A percentile compares a stretch with the other conserved stretches of the same genome.
These are phyloP conservation scores for Drosophila varians DNA, from an alignment of 1,140 invertebrate species.

Conservation along the genomic window DNA sequence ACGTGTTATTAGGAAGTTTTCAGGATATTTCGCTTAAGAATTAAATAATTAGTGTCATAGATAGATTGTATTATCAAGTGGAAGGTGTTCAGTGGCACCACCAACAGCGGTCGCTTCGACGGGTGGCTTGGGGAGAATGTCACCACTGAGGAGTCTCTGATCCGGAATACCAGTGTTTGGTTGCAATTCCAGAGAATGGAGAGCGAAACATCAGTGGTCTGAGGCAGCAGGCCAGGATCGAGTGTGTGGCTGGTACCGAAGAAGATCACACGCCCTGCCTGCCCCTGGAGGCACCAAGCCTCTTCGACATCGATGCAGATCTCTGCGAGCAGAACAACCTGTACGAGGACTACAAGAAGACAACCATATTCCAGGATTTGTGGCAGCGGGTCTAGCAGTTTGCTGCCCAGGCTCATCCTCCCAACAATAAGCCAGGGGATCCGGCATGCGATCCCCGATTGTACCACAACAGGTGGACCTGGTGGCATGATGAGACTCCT, in stretches of 20 bases:
- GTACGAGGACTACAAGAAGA: slow-evolving; percentile 78
- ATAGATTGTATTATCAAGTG: too few relatives aligned
- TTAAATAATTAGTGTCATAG: too few relatives aligned
- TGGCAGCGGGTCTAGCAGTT: slow-evolving; percentile 51
- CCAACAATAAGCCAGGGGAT: slow-evolving; percentile 59
- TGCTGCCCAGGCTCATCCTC: slow-evolving; percentile 35
- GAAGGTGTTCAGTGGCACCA: slow-evolving; percentile 89
- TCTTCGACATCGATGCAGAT: slow-evolving; percentile 91
- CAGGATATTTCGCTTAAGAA: too few relatives aligned
- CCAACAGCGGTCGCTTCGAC: slow-evolving; percentile 82
- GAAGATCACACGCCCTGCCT: slow-evolving; percentile 47
- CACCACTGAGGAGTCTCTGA: slow-evolving; percentile 62
- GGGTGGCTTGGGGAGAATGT: slow-evolving; percentile 83
- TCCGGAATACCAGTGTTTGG: slow-evolving; percentile 84
- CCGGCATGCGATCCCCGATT: slow-evolving; percentile 39
- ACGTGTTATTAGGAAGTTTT: too few relatives aligned
- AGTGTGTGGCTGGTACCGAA: slow-evolving; percentile 43
- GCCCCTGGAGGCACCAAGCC: slow-evolving; percentile 86
- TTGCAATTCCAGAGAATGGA: slow-evolving; percentile 46
- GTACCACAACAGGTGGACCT: slow-evolving; percentile 70
- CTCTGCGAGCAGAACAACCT: slow-evolving; percentile 91
- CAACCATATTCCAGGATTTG: slow-evolving; percentile 37
- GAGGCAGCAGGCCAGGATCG: slow-evolving; percentile 84
- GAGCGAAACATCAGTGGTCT: slow-evolving; percentile 63
- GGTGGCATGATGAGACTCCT: slow-evolving; percentile 62